These are phyloP conservation scores for Himalopsyche phryganea DNA, from an alignment of 1,140 invertebrate species.

Conservation along the genomic window DNA sequence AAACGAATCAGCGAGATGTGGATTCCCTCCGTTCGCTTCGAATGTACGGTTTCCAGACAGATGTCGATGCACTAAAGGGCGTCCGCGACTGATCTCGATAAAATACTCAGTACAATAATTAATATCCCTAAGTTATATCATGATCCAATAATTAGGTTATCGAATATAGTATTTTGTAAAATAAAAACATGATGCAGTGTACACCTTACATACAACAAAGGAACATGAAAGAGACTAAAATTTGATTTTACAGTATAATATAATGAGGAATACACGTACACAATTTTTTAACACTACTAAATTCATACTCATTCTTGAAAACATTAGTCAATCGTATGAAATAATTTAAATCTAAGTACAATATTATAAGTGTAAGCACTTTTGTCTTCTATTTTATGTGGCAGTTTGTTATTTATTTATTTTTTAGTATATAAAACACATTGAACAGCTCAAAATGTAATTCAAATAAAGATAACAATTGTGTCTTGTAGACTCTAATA, in stretches of 20 bases:
- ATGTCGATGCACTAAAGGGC: no score
- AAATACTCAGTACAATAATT: no score
- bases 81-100: no score
- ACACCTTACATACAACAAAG: conserved; percentile 15
- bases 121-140: no score
- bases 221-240: conserved; percentile 24
- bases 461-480: conserved; percentile 14
- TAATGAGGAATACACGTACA: conserved; percentile 9
- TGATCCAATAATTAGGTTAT: no score
- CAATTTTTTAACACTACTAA: conserved; percentile 3
- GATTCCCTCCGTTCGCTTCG: no score
- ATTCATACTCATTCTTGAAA: conserved; percentile 4
- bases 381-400: conserved; percentile 10
- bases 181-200: not conserved
- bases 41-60: no score
- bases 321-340: conserved; percentile 1
- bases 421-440: not conserved
- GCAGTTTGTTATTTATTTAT: not conserved
- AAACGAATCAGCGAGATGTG: no score
- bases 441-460: conserved; percentile 3
- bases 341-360: conserved; percentile 13
- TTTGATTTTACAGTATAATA: conserved; percentile 9
- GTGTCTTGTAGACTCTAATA: conserved; percentile 21
- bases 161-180: no score
- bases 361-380: conserved; percentile 14